Evolutionary conservation across 2,113 vertebrate species (phyloP).

Genomic region (Euleptes europaea): DNA sequence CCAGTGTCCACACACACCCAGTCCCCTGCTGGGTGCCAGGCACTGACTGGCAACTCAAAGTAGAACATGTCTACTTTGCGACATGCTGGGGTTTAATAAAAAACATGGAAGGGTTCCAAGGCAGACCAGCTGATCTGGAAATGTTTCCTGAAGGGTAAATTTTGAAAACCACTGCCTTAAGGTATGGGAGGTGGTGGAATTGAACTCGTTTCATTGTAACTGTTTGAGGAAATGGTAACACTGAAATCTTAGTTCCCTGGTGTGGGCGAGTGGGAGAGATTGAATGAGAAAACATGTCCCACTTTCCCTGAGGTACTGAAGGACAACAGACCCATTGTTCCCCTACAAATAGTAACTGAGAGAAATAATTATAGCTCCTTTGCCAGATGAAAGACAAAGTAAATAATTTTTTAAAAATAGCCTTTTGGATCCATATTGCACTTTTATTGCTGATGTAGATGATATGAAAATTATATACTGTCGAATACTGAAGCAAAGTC

Average conservation of each 20-base stretch:
- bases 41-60: too few relatives aligned
- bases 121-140: too few relatives aligned
- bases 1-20: too few relatives aligned
- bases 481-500: background rate
- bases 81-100: too few relatives aligned
- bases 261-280: background rate
- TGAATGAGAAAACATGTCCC: background rate
- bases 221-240: background rate
- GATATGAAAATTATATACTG: slow-evolving; percentile 17
- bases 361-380: slow-evolving; percentile 18
- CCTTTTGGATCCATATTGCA: background rate
- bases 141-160: too few relatives aligned
- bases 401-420: background rate
- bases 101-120: too few relatives aligned
- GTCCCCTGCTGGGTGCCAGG: too few relatives aligned
- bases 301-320: background rate
- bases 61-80: too few relatives aligned
- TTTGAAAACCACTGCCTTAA: background rate
- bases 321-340: background rate
- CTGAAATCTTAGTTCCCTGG: background rate
- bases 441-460: background rate
- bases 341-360: background rate
- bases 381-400: background rate
- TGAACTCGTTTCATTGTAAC: background rate
- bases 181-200: background rate